Evolutionary conservation across 2,888 invertebrate genomes (phyloP).

Genomic region (Nymphalis c-album): DNA sequence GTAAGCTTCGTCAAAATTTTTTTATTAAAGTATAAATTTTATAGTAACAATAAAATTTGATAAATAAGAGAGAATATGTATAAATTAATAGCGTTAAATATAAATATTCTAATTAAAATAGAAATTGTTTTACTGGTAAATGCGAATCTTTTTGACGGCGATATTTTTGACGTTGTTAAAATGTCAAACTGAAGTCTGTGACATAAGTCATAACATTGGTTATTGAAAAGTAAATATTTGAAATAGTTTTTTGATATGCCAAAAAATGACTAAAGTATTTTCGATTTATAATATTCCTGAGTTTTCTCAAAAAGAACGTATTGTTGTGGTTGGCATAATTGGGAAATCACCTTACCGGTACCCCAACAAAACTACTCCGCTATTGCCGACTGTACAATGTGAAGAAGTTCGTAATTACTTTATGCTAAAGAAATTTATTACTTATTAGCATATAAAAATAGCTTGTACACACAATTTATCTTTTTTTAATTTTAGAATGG

Average conservation of each 20-base stretch:
- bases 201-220: not conserved
- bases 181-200: not conserved
- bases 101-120: too few species aligned
- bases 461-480: not conserved
- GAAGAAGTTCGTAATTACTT: conserved; percentile 56
- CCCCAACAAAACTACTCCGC: conserved; percentile 84
- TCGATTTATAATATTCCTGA: conserved; percentile 69
- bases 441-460: not conserved
- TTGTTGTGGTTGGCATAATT: conserved; percentile 86
- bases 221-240: not conserved
- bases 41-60: too few species aligned
- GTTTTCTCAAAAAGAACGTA: conserved; percentile 78
- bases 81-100: too few species aligned
- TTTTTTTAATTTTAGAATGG: conserved; percentile 65
- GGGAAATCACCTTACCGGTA: conserved; percentile 86
- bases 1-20: not conserved
- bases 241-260: conserved; percentile 2
- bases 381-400: conserved; percentile 74
- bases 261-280: conserved; percentile 54
- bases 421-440: not conserved
- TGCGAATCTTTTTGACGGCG: too few species aligned
- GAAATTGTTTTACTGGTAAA: too few species aligned
- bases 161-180: not conserved
- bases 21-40: too few species aligned
- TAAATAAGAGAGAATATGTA: too few species aligned